These are phyloP conservation scores for Falco peregrinus DNA, from an alignment of 2,797 vertebrate genomes.

Conservation along the genomic window DNA sequence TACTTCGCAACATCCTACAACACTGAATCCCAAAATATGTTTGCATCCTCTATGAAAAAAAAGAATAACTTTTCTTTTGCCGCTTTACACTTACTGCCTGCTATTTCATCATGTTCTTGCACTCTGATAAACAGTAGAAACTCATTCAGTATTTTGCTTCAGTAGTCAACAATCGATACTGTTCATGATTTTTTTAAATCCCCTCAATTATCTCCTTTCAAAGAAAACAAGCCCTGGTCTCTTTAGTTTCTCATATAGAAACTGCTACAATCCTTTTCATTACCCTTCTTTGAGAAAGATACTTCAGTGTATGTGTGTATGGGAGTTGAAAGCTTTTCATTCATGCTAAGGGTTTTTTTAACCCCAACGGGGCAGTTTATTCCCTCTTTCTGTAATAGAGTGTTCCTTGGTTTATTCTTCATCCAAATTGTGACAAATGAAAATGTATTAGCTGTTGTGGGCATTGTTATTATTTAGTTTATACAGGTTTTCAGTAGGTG, in stretches of 20 bases:
- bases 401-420: not conserved
- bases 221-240: not conserved
- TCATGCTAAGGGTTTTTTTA: not conserved
- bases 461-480: not conserved
- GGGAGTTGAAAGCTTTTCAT: not conserved
- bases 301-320: too few species aligned
- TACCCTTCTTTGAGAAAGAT: not conserved
- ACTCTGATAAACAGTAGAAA: not conserved
- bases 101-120: not conserved
- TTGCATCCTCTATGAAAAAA: not conserved
- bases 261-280: not conserved
- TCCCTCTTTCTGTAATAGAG: not conserved
- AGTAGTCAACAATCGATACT: not conserved
- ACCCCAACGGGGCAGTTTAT: not conserved
- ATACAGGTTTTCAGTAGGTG: not conserved
- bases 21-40: accelerated
- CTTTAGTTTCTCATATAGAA: not conserved
- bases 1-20: not conserved
- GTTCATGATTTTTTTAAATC: not conserved
- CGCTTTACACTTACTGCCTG: not conserved
- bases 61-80: not conserved
- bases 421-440: not conserved
- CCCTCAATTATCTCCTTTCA: not conserved
- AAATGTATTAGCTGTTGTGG: not conserved
- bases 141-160: not conserved